phyloP scores from a whole-genome alignment of 2,888 invertebrate species.

The Ectemnius cavifrons region DNA sequence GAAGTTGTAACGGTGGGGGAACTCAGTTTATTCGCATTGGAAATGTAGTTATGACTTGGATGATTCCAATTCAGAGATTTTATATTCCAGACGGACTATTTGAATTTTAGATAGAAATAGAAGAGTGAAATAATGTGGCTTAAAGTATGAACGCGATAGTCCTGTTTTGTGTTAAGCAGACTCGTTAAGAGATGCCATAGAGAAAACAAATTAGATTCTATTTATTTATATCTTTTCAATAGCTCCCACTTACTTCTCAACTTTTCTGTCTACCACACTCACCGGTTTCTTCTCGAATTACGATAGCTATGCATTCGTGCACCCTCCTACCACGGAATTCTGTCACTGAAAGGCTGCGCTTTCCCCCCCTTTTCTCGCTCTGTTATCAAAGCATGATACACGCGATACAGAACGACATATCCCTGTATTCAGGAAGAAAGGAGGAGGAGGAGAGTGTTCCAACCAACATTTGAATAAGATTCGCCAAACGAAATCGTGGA shows the following conservation, averaged over 20 bases:
- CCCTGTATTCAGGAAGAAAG: neutral
- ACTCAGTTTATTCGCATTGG: too few relatives aligned
- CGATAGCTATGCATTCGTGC: neutral
- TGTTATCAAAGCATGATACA: neutral
- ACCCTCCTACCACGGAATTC: neutral
- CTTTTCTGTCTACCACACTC: neutral
- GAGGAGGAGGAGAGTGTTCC: neutral
- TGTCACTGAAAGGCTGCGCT: neutral
- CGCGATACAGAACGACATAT: neutral
- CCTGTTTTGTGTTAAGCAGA: too few relatives aligned
- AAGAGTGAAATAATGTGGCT: slow-evolving; percentile 34
- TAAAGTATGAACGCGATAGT: slow-evolving; percentile 10
- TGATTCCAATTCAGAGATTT: too few relatives aligned
- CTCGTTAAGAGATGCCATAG: neutral
- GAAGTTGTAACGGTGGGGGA: too few relatives aligned
- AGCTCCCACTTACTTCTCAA: neutral
- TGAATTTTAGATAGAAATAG: too few relatives aligned
- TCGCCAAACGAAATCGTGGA: too few relatives aligned
- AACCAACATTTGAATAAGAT: neutral
- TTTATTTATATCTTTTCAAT: neutral
- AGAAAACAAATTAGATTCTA: slow-evolving; percentile 5
- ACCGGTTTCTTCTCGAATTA: neutral
- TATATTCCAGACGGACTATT: too few relatives aligned
- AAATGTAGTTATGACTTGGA: too few relatives aligned
- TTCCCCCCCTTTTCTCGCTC: too few relatives aligned